Base-by-base conservation (phyloP, 2,797 vertebrate species). In the Aythya fuligula region DNA sequence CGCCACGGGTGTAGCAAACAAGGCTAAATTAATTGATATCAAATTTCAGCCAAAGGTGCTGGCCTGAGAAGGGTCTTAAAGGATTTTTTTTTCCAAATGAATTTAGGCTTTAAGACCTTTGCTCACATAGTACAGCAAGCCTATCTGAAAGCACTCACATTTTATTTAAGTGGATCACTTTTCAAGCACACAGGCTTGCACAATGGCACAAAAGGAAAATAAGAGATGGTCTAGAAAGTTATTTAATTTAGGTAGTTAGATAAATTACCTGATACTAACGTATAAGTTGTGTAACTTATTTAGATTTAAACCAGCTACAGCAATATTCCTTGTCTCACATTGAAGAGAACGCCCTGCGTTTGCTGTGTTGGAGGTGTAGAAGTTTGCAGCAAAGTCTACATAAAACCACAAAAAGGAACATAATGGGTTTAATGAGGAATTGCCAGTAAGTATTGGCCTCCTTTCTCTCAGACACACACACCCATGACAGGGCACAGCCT, bases 11-110 rank as follows among this genome's bases (percentile, higher is more conserved):
- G 79, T 14, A 15, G 61, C 61, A 84, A 81, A 69, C 11, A 84
- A 91, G 21, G 30, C 32, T 83, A 91, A 89, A 87, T 84, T 87
- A 96, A 90, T 92, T 76, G 61, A 73, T 69, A 70, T 80, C 88
- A 76, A 58, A 69, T 96, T 95, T 93, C 76, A 82, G 71, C 51
- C 60, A 84, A 62, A 61, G 13, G 20, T 56, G 47, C 28, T 32
- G 65, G 81, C 47, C n/a, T 72, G 30, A 72, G 45, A 92, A 92
- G 81, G 32, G 24, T 75, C 87, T 92, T 39, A 61, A 70, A 67
- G 25, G 15, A 38, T 38, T 56, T 3, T 21, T 80, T 94, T 82
- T 69, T 82, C 32, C 17, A 47, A 60, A 71, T 15, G 12, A 78
- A 78, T 62, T 62, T n/a, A 76, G 36, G 19, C 57, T 81, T 78